Base-by-base conservation (phyloP, 1,140 invertebrate species). In the Zophobas atratus region DNA sequence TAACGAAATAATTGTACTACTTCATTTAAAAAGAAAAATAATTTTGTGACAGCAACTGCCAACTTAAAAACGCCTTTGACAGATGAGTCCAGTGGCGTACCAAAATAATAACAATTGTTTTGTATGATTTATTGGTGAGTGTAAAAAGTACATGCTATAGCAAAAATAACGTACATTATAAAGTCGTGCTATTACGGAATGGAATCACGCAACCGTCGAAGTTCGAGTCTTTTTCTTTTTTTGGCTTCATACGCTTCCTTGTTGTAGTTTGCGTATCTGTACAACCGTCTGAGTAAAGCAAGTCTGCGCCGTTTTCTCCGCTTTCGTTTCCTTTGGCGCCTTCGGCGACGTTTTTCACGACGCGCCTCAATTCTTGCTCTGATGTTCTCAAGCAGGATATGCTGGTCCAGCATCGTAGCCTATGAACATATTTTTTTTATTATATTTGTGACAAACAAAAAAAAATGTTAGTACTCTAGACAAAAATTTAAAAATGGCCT, bases 21-120 rank as follows among this genome's bases (percentile, higher is more conserved):
- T 51, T 51, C 20, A 51, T 6, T 51, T 51, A 6, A 67, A 67
- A 67, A 67, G 43, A 41, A 41, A 20, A 67, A 67, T 32, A 67
- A 67, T 33, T 67, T 43, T 6, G 38, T 36, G 3, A 51, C 49
- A 5, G 20, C 49, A 51, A 51, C n/a, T 51, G 49, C 49, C 49
- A 51, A 51, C 49, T 51, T 51, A 51, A 20, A 4, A 51, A 51
- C 49, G n/a, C 20, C 20, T 20, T 51, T 51, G 49, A 2, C 6
- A 51, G 6, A 51, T 20, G n/a, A 46, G 20, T 4, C n/a, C 49
- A 51, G 49, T 51, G 49, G 49, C 49, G 49, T 51, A 20, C 49
- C n/a, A 4, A 51, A 51, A 51, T 51, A 6, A 20, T 20, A 20
- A 20, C 20, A 20, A 20, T 20, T 20, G 20, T 20, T 20, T 20